Conservation (phyloP, 2,888 invertebrate genomes). For the Xestia sexstrigata region DNA sequence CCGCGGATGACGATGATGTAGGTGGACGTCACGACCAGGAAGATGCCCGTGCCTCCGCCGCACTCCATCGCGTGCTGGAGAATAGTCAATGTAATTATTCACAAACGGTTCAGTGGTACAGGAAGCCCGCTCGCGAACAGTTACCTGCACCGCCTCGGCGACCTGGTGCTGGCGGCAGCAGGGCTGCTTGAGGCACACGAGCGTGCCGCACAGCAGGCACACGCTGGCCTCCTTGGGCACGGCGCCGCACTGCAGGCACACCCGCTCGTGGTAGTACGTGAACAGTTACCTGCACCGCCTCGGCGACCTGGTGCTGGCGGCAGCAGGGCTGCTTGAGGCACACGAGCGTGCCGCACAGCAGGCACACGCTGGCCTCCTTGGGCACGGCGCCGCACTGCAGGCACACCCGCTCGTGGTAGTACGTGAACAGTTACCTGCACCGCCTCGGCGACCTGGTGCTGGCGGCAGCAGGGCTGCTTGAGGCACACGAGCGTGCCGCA, state of each 20-base stretch:
- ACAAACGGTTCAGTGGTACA: neutral
- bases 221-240: slow-evolving; percentile 92
- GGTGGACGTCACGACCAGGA: slow-evolving; percentile 98
- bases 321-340: slow-evolving; percentile 88
- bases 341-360: slow-evolving; percentile 93
- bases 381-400: slow-evolving; percentile 97
- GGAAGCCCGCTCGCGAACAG: slow-evolving; percentile 84
- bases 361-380: slow-evolving; percentile 92
- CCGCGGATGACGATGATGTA: slow-evolving; percentile 98
- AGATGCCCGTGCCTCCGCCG: slow-evolving; percentile 98
- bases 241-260: slow-evolving; percentile 96
- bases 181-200: slow-evolving; percentile 88
- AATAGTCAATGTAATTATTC: neutral
- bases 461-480: slow-evolving; percentile 75
- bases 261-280: slow-evolving; percentile 77
- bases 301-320: slow-evolving; percentile 66
- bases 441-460: slow-evolving; percentile 67
- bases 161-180: slow-evolving; percentile 68
- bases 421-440: slow-evolving; percentile 86
- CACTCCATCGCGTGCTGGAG: slow-evolving; percentile 97
- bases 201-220: slow-evolving; percentile 95
- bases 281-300: slow-evolving; percentile 76
- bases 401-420: slow-evolving; percentile 87
- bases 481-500: slow-evolving; percentile 92
- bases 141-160: slow-evolving; percentile 64